Evolutionary conservation across 2,888 invertebrate genomes (phyloP).

Genomic region (Trissolcus brochymenae): DNA sequence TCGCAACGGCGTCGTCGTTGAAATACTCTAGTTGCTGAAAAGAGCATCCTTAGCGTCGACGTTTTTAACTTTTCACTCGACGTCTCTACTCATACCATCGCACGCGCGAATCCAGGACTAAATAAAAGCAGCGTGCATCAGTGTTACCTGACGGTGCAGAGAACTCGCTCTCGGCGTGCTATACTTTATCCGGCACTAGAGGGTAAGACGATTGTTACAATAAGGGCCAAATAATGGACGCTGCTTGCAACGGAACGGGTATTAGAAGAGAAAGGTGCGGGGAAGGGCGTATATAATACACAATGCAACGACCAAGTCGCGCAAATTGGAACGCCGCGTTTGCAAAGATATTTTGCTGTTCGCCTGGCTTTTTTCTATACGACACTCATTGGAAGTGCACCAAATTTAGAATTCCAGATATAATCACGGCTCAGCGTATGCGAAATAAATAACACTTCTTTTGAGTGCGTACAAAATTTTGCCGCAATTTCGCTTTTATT

Average conservation of each 20-base stretch:
- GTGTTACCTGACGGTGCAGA: constrained; percentile 53
- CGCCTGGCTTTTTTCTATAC: constrained; percentile 52
- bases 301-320: constrained; percentile 48
- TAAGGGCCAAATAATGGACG: constrained; percentile 52
- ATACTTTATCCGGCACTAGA: constrained; percentile 52
- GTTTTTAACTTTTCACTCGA: constrained; percentile 58
- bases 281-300: neutral
- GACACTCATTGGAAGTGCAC: constrained; percentile 56
- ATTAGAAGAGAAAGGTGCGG: constrained; percentile 30
- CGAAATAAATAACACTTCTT: constrained; percentile 3
- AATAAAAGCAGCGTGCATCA: constrained; percentile 50
- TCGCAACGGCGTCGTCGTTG: constrained; percentile 50
- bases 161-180: constrained; percentile 46
- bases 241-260: constrained; percentile 47
- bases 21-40: constrained; percentile 51
- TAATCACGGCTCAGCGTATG: constrained; percentile 32
- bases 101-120: constrained; percentile 52
- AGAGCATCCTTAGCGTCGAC: constrained; percentile 57
- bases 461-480: constrained; percentile 16
- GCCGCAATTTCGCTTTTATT: constrained; percentile 16
- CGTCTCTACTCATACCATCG: constrained; percentile 44
- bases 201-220: constrained; percentile 57
- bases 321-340: constrained; percentile 54
- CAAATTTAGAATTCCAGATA: constrained; percentile 51
- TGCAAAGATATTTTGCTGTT: constrained; percentile 43